Base-by-base conservation (phyloP, 2,113 vertebrate species). In the Hylia prasina region DNA sequence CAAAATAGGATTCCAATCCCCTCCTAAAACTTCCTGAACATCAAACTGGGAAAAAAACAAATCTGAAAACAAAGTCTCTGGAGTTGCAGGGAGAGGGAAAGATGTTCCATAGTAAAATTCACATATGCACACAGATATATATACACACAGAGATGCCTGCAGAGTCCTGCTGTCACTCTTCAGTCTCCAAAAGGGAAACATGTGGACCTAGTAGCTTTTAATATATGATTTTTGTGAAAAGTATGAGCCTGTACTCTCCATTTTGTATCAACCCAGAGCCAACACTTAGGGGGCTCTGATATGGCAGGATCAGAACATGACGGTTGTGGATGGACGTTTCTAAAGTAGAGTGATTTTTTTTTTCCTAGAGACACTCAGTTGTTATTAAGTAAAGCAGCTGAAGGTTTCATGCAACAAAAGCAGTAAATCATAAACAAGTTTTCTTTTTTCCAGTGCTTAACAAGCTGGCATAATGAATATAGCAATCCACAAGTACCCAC, bases 1-100 rank as follows among this genome's bases (percentile, higher is more conserved):
- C 57, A 90, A 95, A 93, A 87, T 75, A 89, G 94, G 57, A 89
- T 87, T 90, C n/a, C 50, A 94, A 6, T 94, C 69, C 24, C 48
- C 81, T 94, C 28, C 40, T 92, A 94, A 94, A 56, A 8, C 15
- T 82, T 90, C 37, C 30, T 91, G 33, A 54, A 79, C 45, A 65
- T 77, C 68, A 93, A 81, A 86, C 7, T 18, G 71, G 44, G 73
- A 66, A 71, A 70, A 90, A 35, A 40, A 37, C 5, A 86, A 30
- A 30, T 76, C 16, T 86, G 48, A 89, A 95, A 96, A 69, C 44
- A 73, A 85, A 70, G 33, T 16, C 9, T 39, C 25, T 28, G 66
- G 45, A 44, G 7, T 14, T 18, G 12, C 37, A 84, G 40, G n/a
- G 31, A 45, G 42, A 60, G n/a, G 10, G 12, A 19, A 75, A 50